Evolutionary conservation across 2,797 vertebrate species (phyloP).

Genomic region (Florisuga fusca): DNA sequence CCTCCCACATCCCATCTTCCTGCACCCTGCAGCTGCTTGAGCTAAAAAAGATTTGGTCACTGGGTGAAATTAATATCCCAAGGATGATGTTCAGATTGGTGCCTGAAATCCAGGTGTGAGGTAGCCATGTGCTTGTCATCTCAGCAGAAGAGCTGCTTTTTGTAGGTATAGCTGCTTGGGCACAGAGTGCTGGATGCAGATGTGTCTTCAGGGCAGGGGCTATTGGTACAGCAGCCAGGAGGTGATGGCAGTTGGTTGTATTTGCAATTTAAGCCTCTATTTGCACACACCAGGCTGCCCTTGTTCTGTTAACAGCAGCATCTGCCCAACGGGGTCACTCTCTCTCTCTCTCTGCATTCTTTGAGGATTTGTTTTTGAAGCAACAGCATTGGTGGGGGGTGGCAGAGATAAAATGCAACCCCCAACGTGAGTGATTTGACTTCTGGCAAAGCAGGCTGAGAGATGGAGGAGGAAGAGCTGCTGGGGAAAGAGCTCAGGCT

Average conservation of each 20-base stretch:
- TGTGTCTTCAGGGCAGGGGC: neutral
- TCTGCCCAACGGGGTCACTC: neutral
- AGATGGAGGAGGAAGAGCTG: neutral
- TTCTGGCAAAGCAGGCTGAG: neutral
- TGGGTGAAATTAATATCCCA: neutral
- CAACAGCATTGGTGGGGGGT: neutral
- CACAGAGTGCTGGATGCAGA: neutral
- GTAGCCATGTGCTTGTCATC: fast-evolving
- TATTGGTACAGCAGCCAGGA: fast-evolving
- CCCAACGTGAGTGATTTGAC: neutral
- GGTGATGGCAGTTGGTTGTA: neutral
- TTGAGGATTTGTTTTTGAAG: neutral
- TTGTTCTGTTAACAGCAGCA: neutral
- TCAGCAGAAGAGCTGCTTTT: neutral
- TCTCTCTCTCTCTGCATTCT: neutral
- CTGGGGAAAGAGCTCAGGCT: neutral
- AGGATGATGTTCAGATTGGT: fast-evolving
- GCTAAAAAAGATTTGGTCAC: fast-evolving
- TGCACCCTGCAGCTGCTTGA: neutral
- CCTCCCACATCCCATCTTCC: neutral
- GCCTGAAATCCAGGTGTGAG: neutral
- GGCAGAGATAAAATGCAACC: neutral
- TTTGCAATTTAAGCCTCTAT: neutral
- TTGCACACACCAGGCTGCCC: neutral
- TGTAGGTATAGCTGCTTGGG: neutral